Base-by-base conservation (phyloP, 2,113 vertebrate species). In the Emydura subglobosa region DNA sequence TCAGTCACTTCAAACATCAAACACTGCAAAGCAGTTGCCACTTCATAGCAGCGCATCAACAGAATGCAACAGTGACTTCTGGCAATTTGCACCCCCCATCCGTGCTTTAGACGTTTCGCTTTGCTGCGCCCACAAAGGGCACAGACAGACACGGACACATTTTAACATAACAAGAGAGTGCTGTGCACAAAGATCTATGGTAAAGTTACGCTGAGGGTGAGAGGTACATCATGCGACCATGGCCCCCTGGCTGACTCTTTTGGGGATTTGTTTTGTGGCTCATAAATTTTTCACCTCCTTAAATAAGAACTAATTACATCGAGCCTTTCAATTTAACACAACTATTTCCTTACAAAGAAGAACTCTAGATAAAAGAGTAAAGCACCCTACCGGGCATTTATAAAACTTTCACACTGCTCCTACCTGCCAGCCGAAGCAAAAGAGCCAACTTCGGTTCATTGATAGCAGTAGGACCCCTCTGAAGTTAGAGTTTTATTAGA, bases 401-500 rank as follows among this genome's bases (percentile, higher is more conserved):
- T 54, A 88, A 2, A 94, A 83, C n/a, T 72, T 21, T 54, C 89
- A 81, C 0, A 54, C 0, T 39, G 90, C 57, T 81, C 50, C 82
- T 72, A 39, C 19, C 19, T 72, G n/a, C 65, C 65, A 72, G 65
- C 29, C 87, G 22, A 72, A 42, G 68, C 79, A 51, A 51, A 85
- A 96, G 92, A 89, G 87, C 92, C 89, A 10, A 92, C 86, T 86
- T 76, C 84, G 89, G 74, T 88, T 61, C 85, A 92, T 85, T 31
- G 57, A 59, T 61, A 92, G 86, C 95, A 94, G 93, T 89, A 94
- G 61, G 74, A 14, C 85, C 91, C 89, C 90, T 83, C 55, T 57
- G 89, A 81, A 82, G 92, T 95, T 93, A 91, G 87, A 90, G 34
- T 68, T 76, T 92, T 59, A 61, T 0, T 91, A 94, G 61, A 95